Percentiles rank a stretch among this genome's conserved stretches.
Evolutionary conservation across 2,797 vertebrate genomes (phyloP).

Genomic region (Clamator glandarius): DNA sequence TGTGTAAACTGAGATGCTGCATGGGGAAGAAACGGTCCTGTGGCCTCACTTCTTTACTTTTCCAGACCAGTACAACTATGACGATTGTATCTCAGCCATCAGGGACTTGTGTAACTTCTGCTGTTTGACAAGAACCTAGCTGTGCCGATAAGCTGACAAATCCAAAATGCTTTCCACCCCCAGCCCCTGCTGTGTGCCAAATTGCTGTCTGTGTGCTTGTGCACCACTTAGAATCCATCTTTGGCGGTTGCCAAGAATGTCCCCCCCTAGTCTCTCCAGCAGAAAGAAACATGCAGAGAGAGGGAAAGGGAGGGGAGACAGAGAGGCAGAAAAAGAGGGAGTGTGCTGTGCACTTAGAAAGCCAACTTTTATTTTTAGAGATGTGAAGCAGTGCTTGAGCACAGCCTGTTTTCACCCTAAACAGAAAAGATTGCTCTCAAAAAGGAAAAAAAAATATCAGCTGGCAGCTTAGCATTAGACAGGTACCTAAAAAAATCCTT

Average conservation of each 20-base stretch:
- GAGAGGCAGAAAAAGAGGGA: slow-evolving; percentile 14
- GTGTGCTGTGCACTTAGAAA: slow-evolving; percentile 19
- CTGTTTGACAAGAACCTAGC: slow-evolving; percentile 54
- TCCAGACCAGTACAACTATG: background rate
- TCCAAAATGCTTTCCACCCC: slow-evolving; percentile 46
- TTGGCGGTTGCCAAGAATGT: background rate
- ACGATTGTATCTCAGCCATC: slow-evolving; percentile 10
- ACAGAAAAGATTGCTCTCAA: background rate
- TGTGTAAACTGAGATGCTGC: background rate
- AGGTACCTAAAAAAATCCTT: background rate
- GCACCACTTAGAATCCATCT: slow-evolving; percentile 46
- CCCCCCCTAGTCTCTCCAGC: background rate
- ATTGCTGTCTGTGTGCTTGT: slow-evolving; percentile 43
- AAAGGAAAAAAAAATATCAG: background rate
- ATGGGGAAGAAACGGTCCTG: background rate
- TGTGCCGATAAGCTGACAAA: slow-evolving; percentile 64
- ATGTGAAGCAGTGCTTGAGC: background rate
- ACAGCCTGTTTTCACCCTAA: slow-evolving; percentile 9
- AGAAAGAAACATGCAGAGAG: background rate
- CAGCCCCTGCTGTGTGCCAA: slow-evolving; percentile 60
- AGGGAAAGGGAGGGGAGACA: background rate
- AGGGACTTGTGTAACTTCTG: slow-evolving; percentile 46
- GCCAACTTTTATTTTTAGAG: slow-evolving; percentile 59
- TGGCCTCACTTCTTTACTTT: slow-evolving; percentile 8
- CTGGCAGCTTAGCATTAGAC: background rate